Evolutionary conservation across 1,140 invertebrate species (phyloP).

Genomic region (Epicauta chinensis): DNA sequence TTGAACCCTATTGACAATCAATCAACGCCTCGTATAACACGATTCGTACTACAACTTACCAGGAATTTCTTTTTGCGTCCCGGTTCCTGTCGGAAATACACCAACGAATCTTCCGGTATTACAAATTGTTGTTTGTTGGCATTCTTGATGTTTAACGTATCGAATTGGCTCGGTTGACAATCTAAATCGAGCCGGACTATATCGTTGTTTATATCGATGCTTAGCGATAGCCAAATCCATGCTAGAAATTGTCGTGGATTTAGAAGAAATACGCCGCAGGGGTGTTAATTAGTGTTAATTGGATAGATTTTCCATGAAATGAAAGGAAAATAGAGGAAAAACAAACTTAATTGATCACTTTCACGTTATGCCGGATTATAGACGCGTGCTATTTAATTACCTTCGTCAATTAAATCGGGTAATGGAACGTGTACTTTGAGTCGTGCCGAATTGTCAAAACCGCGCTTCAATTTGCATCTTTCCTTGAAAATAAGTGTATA

Average conservation of each 20-base stretch:
- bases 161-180: conserved; percentile 38
- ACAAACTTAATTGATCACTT: no score
- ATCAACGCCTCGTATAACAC: not conserved
- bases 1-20: conserved; percentile 36
- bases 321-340: no score
- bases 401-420: no score
- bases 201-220: conserved; percentile 32
- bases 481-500: no score
- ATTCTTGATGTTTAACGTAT: conserved; percentile 21
- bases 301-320: no score
- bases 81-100: conserved; percentile 46
- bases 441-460: no score
- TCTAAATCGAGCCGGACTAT: conserved; percentile 38
- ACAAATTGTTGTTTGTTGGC: conserved; percentile 27
- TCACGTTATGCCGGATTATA: no score
- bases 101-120: conserved; percentile 42
- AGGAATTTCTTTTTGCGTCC: conserved; percentile 46
- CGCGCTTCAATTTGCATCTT: no score
- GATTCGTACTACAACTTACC: conserved; percentile 33
- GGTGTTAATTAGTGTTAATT: no score
- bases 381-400: no score
- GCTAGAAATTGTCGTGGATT: conserved; percentile 26
- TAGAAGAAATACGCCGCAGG: not conserved
- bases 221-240: conserved; percentile 39
- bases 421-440: no score